These are phyloP conservation scores for Mayetiola destructor DNA, from an alignment of 2,888 invertebrate genomes.

Conservation along the genomic window DNA sequence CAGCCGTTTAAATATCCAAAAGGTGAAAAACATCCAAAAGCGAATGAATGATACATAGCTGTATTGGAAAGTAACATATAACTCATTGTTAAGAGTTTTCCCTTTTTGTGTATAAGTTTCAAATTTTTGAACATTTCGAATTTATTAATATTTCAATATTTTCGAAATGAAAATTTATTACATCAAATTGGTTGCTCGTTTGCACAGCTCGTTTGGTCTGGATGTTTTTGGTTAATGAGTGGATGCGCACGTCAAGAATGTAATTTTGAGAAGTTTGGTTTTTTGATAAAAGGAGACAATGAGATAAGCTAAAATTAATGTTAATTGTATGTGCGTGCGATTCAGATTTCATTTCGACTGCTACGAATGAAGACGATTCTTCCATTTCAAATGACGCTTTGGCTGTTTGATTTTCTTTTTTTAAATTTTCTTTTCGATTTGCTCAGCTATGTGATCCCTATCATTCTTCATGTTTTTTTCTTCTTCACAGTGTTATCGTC, in stretches of 20 bases:
- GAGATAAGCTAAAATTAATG: background rate
- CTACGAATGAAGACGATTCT: background rate
- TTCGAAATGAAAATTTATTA: background rate
- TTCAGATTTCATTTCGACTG: conserved; percentile 4
- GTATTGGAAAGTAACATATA: background rate
- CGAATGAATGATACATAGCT: conserved; percentile 6
- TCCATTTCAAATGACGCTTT: background rate
- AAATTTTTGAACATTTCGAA: background rate
- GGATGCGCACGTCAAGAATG: background rate
- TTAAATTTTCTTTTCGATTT: too few species aligned
- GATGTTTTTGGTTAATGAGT: background rate
- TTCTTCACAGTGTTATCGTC: background rate
- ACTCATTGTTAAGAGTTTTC: too few species aligned
- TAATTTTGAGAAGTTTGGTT: background rate
- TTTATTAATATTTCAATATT: conserved; percentile 6
- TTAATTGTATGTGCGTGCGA: background rate
- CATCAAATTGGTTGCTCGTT: background rate
- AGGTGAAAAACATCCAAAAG: conserved; percentile 6
- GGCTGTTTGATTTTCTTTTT: too few species aligned
- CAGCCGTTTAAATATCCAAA: background rate
- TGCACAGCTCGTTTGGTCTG: background rate
- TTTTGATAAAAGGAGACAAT: background rate
- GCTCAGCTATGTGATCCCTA: background rate
- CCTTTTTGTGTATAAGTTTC: background rate
- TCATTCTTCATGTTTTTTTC: background rate